Percentiles rank a stretch among this genome's conserved stretches.
Evolutionary conservation across 2,113 vertebrate genomes (phyloP).

Genomic region (Siniperca knerii): DNA sequence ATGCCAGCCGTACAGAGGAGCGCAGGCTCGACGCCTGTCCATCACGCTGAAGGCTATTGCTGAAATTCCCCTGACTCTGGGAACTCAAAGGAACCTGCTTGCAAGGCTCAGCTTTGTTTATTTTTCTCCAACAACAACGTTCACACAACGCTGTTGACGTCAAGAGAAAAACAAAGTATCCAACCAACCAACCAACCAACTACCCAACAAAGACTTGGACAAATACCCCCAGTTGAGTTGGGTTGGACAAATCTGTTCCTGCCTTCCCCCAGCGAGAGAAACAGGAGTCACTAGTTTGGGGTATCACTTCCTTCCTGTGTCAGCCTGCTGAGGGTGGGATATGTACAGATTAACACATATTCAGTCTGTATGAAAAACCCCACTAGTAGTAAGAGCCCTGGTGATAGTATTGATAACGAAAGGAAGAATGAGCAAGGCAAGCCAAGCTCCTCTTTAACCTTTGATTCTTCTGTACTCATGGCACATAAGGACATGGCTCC

Average conservation of each 20-base stretch:
- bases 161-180: constrained; percentile 78
- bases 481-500: constrained; percentile 87
- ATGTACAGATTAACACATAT: constrained; percentile 76
- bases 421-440: constrained; percentile 79
- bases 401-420: constrained; percentile 58
- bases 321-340: constrained; percentile 78
- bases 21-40: constrained; percentile 91
- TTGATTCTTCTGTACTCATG: constrained; percentile 82
- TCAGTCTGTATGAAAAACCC: constrained; percentile 80
- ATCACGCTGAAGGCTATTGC: constrained; percentile 89
- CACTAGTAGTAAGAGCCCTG: constrained; percentile 83
- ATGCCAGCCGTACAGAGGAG: constrained; percentile 84
- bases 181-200: constrained; percentile 51
- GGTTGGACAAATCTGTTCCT: constrained; percentile 80
- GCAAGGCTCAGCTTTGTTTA: constrained; percentile 78
- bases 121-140: constrained; percentile 74
- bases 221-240: constrained; percentile 40
- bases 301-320: constrained; percentile 80
- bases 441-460: constrained; percentile 85
- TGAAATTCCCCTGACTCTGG: constrained; percentile 68
- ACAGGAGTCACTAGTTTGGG: constrained; percentile 78
- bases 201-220: constrained; percentile 69
- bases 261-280: constrained; percentile 79
- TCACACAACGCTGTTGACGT: constrained; percentile 78
- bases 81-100: constrained; percentile 56